phyloP scores from a whole-genome alignment of 1,140 invertebrate species.

The Periplaneta americana region DNA sequence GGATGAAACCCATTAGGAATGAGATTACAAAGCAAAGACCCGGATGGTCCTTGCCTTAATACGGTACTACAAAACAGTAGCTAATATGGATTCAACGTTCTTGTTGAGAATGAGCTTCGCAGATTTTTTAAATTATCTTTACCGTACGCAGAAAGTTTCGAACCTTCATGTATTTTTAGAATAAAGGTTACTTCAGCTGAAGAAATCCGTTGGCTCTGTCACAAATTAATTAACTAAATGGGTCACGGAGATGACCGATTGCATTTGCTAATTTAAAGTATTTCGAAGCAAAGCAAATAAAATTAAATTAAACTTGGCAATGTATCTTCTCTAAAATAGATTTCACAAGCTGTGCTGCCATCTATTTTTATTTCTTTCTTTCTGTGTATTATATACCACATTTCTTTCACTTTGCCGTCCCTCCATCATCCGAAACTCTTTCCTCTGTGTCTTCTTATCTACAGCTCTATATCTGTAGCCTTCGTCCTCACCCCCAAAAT shows the following conservation, averaged over 20 bases:
- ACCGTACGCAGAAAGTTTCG: too few relatives aligned
- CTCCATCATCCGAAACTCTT: neutral
- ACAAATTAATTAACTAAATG: neutral
- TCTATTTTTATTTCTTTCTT: neutral
- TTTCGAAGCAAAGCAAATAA: neutral
- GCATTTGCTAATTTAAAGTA: neutral
- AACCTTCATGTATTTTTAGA: too few relatives aligned
- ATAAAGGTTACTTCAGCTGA: too few relatives aligned
- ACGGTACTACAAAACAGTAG: too few relatives aligned
- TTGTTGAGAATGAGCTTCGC: too few relatives aligned
- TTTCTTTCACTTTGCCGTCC: slow-evolving; percentile 6
- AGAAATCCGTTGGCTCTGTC: too few relatives aligned
- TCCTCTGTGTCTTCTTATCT: slow-evolving; percentile 2
- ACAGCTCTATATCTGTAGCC: neutral
- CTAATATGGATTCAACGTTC: too few relatives aligned
- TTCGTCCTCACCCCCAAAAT: neutral
- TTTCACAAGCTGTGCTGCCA: neutral
- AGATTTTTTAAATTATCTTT: too few relatives aligned
- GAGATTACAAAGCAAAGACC: too few relatives aligned
- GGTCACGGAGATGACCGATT: neutral
- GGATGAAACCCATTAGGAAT: too few relatives aligned
- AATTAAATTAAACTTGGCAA: neutral
- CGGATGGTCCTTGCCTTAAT: too few relatives aligned
- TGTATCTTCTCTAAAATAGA: neutral
- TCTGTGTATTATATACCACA: neutral